Base-by-base conservation (phyloP, 2,888 invertebrate species). In the Drosophila emarginata region DNA sequence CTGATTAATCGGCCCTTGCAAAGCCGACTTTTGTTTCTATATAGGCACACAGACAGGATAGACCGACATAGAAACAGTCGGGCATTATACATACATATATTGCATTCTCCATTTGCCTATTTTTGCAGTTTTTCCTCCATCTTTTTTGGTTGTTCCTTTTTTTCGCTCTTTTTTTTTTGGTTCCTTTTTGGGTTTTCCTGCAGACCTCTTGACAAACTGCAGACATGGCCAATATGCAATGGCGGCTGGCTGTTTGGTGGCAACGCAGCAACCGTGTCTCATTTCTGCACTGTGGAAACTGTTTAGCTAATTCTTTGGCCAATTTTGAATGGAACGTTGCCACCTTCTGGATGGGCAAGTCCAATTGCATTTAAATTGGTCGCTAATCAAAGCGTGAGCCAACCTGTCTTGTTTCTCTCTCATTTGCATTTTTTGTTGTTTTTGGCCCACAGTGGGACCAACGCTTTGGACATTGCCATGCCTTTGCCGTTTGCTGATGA, bases 311-410 rank as follows among this genome's bases (percentile, higher is more conserved):
- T 61, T 62, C 40, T 72, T 26, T 56, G 71, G 65, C 61, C 60
- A 40, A 71, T 74, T 74, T 65, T 65, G 58, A 66, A 65, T 60
- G 60, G 37, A 66, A 64, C 54, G 51, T 39, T 37, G 45, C 4
- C 32, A 69, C 56, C 6, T 18, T 67, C 18, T 45, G 45, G 45
- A 45, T 70, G 67, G 51, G 68, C 70, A 71, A 73, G 69, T 64
- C 45, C 75, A 72, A 82, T 82, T 87, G 79, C 81, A 87, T 82
- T 80, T 79, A 84, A 87, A 82, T 87, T 87, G 84, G 67, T 70
- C 81, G 84, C 81, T 82, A 82, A 82, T 82, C 81, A 82, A 75
- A 79, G 77, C 67, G 37, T 60, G 51, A 67, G 28, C 59, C 66
- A 56, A 65, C 67, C 45, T 45, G 45, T 45, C 67, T 60, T 60